Evolutionary conservation across 2,797 vertebrate species (phyloP).

Genomic region (Alca torda): DNA sequence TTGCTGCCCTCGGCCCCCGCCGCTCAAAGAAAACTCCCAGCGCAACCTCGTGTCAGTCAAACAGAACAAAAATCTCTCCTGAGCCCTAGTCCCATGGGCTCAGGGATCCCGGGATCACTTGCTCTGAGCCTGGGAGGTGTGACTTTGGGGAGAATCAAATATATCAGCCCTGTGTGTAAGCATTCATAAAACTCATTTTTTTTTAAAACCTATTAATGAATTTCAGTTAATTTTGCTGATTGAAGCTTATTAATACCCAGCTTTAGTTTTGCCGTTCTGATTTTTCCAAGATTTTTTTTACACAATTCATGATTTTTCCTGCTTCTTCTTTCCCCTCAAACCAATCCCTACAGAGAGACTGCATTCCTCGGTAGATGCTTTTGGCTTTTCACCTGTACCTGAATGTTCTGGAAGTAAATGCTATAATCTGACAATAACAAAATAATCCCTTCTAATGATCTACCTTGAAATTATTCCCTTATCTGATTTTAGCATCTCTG

Average conservation of each 20-base stretch:
- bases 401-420: background rate
- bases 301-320: fast-evolving
- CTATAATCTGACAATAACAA: background rate
- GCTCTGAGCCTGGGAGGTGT: background rate
- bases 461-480: background rate
- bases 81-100: background rate
- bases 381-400: background rate
- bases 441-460: background rate
- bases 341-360: fast-evolving
- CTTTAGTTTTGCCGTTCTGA: background rate
- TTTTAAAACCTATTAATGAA: fast-evolving
- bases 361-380: fast-evolving
- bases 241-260: background rate
- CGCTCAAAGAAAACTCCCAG: background rate
- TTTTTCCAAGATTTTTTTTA: too few species aligned
- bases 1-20: background rate
- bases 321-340: fast-evolving
- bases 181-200: background rate
- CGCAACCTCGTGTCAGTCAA: background rate
- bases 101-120: background rate
- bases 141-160: background rate
- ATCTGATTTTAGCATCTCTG: background rate
- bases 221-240: background rate
- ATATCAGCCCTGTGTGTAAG: fast-evolving
- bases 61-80: background rate